Percentiles rank a stretch among this genome's conserved stretches.
Evolutionary conservation across 2,113 vertebrate genomes (phyloP).

Genomic region (Pipa parva): DNA sequence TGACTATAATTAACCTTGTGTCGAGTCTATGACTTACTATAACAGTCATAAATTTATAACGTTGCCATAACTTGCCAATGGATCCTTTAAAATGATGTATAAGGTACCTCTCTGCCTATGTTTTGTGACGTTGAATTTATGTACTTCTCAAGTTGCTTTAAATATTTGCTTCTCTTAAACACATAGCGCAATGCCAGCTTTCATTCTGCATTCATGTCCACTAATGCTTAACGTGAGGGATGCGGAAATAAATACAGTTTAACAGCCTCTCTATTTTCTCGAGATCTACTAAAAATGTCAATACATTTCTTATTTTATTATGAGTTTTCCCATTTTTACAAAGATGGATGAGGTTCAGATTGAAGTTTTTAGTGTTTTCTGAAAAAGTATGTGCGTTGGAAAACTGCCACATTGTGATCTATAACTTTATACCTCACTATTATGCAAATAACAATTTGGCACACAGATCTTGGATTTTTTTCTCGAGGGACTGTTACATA

Average conservation of each 20-base stretch:
- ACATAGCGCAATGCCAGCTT: not conserved
- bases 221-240: conserved; percentile 8
- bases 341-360: conserved; percentile 55
- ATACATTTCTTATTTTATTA: conserved; percentile 51
- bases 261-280: conserved; percentile 47
- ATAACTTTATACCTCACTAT: conserved; percentile 57
- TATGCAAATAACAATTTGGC: conserved; percentile 63
- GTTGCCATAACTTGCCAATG: too few species aligned
- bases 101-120: too few species aligned
- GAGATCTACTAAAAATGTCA: conserved; percentile 50
- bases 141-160: not conserved
- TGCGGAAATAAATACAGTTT: conserved; percentile 34
- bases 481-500: conserved; percentile 56
- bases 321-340: conserved; percentile 45
- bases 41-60: too few species aligned
- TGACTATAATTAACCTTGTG: too few species aligned
- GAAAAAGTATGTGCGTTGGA: conserved; percentile 57
- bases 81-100: too few species aligned
- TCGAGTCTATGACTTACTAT: too few species aligned
- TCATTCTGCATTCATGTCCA: conserved; percentile 8
- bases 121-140: too few species aligned
- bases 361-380: conserved; percentile 59
- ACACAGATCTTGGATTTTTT: conserved; percentile 54
- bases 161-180: conserved; percentile 5
- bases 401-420: conserved; percentile 55